Evolutionary conservation across 1,140 invertebrate species (phyloP).

Genomic region (Drosophila santomea): DNA sequence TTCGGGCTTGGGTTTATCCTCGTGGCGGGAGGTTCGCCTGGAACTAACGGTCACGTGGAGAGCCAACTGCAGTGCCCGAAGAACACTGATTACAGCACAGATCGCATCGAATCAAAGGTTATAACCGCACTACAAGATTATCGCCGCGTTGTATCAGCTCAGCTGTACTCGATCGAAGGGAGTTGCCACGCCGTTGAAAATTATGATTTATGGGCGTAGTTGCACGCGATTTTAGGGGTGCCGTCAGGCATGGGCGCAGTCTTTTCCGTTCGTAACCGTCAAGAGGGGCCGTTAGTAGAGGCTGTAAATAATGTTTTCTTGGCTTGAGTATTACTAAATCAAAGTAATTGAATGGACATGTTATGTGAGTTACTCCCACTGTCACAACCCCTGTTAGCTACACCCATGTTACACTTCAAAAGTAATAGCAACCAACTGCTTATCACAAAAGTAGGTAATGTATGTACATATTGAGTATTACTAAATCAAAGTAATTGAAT

Average conservation of each 20-base stretch:
- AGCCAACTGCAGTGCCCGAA: conserved; percentile 4
- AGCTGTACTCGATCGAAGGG: conserved; percentile 30
- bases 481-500: no score
- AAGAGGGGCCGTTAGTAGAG: not conserved
- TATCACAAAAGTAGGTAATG: not conserved
- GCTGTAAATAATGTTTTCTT: no score
- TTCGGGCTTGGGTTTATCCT: conserved; percentile 4
- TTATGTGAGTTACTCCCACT: no score
- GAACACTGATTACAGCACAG: conserved; percentile 40
- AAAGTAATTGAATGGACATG: no score
- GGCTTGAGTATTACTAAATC: no score
- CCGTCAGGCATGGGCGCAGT: not conserved
- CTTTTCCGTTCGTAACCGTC: not conserved
- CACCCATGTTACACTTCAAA: not conserved
- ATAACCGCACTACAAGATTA: conserved; percentile 29
- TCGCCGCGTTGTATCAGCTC: conserved; percentile 21
- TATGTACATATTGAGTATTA: not conserved
- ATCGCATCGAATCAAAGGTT: conserved; percentile 31
- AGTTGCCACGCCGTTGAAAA: conserved; percentile 9
- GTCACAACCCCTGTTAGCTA: not conserved
- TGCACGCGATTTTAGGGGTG: not conserved
- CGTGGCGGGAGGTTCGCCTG: not conserved
- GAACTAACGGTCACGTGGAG: conserved; percentile 25
- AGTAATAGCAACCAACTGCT: conserved; percentile 7
- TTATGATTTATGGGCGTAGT: conserved; percentile 4